Evolutionary conservation across 2,888 invertebrate species (phyloP).

Genomic region (Nomada ruficornis): DNA sequence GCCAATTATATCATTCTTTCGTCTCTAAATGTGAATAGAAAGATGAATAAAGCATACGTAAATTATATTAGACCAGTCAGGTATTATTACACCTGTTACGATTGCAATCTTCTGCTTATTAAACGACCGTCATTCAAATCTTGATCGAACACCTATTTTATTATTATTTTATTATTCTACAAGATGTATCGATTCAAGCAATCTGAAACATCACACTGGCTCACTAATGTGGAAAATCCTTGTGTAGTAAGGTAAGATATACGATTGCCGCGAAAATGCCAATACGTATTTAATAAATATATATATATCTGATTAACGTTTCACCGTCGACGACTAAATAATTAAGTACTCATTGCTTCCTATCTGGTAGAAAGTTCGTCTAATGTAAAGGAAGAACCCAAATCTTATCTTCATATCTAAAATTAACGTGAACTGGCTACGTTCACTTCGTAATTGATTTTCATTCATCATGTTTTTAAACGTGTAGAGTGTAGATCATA

Average conservation of each 20-base stretch:
- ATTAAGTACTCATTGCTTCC: slow-evolving; percentile 24
- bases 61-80: background rate
- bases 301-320: background rate
- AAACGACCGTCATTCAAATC: slow-evolving; percentile 15
- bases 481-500: background rate
- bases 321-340: background rate
- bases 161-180: slow-evolving; percentile 18
- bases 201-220: background rate
- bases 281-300: slow-evolving; percentile 4
- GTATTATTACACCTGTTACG: slow-evolving; percentile 4
- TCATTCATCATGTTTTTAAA: background rate
- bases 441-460: slow-evolving; percentile 10
- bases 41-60: too few relatives aligned
- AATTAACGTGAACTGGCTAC: slow-evolving; percentile 8
- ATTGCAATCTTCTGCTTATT: slow-evolving; percentile 25
- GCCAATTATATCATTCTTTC: background rate
- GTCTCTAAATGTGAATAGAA: background rate
- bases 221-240: slow-evolving; percentile 22
- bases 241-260: slow-evolving; percentile 1
- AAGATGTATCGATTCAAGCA: background rate
- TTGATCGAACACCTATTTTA: slow-evolving; percentile 19
- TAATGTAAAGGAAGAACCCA: slow-evolving; percentile 3
- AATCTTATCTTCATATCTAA: slow-evolving; percentile 23
- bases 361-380: slow-evolving; percentile 12
- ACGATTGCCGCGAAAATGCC: slow-evolving; percentile 3